Conservation (phyloP, 2,797 vertebrate genomes). For the Phalanger gymnotis region DNA sequence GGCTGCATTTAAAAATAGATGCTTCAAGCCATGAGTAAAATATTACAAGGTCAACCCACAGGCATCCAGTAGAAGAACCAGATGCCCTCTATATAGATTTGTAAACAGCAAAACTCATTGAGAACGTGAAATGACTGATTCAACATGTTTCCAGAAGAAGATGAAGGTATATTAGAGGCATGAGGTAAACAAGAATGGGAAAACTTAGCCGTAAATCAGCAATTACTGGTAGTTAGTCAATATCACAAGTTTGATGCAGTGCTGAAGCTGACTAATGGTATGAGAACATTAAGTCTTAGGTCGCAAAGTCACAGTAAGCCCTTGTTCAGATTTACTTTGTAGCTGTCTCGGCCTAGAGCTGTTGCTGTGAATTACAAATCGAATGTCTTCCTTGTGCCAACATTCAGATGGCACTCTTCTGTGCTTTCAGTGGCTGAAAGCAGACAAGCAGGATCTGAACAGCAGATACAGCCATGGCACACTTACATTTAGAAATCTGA, state of each 20-base stretch:
- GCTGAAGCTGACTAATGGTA: slow-evolving; percentile 73
- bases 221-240: slow-evolving; percentile 74
- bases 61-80: slow-evolving; percentile 51
- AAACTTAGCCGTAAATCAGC: slow-evolving; percentile 74
- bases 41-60: slow-evolving; percentile 8
- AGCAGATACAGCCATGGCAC: slow-evolving; percentile 39
- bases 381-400: slow-evolving; percentile 54
- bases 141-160: slow-evolving; percentile 70
- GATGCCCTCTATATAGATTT: slow-evolving; percentile 52
- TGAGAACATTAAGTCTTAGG: slow-evolving; percentile 73
- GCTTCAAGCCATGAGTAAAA: not conserved
- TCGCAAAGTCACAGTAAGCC: slow-evolving; percentile 72
- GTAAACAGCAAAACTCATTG: slow-evolving; percentile 46
- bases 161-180: slow-evolving; percentile 62
- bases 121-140: slow-evolving; percentile 59
- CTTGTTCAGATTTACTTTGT: slow-evolving; percentile 66
- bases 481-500: slow-evolving; percentile 63
- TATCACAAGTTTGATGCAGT: slow-evolving; percentile 73
- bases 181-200: slow-evolving; percentile 63
- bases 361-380: slow-evolving; percentile 73
- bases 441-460: slow-evolving; percentile 58
- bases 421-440: slow-evolving; percentile 64
- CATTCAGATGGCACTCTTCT: slow-evolving; percentile 61
- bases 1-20: slow-evolving; percentile 26
- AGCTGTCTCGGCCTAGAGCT: slow-evolving; percentile 64